These are phyloP conservation scores for Odocoileus hemionus DNA, from an alignment of 2,113 vertebrate genomes.

Conservation along the genomic window DNA sequence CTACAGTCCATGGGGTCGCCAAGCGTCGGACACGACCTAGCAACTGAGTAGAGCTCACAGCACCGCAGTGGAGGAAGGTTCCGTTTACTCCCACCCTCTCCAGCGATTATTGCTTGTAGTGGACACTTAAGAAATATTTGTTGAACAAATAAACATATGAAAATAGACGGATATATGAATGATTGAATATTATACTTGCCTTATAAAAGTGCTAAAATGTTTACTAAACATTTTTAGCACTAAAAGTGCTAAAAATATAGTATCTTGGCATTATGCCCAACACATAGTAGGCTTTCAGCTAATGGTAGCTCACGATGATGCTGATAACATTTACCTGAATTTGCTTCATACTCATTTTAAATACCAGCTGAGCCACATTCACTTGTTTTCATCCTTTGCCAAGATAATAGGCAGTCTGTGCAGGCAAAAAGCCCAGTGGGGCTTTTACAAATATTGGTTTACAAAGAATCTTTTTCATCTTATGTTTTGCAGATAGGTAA, in stretches of 20 bases:
- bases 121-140: neutral
- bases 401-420: constrained; percentile 68
- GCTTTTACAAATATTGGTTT: constrained; percentile 73
- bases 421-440: constrained; percentile 72
- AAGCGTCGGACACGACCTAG: neutral
- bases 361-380: constrained; percentile 38
- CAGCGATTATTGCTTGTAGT: neutral
- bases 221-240: neutral
- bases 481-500: constrained; percentile 72
- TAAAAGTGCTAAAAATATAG: neutral
- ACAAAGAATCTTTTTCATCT: constrained; percentile 70
- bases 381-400: constrained; percentile 71
- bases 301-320: neutral
- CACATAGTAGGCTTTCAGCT: constrained; percentile 56
- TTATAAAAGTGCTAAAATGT: neutral
- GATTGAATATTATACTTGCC: neutral
- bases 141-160: neutral
- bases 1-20: neutral
- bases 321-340: constrained; percentile 42
- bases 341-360: constrained; percentile 48
- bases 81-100: neutral
- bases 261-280: neutral
- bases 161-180: neutral
- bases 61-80: neutral
- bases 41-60: neutral